Evolutionary conservation across 2,797 vertebrate species (phyloP), one percentile per base, ranked within the genome.

Genomic region (Malurus leucopterus): DNA sequence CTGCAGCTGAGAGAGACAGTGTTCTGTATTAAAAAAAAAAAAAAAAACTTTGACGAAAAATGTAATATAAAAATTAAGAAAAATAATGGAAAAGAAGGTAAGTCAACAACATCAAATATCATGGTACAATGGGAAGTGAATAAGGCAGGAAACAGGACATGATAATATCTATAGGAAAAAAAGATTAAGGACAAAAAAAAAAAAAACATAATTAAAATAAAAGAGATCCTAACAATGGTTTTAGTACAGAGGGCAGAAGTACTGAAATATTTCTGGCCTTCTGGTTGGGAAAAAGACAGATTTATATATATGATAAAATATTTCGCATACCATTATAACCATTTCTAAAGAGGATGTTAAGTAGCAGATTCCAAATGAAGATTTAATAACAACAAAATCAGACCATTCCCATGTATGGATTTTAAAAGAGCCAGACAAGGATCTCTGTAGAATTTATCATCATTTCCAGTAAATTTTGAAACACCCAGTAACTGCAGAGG

Each of bases 271-370:
- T 93, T 89, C 83, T 89, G 58, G 49, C 30, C 64, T 70, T 71
- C 64, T 79, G 64, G 68, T 6, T 82, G 11, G 50, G 47, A 84
- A 65, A 80, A 88, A 91, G 68, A 61, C 80, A 93, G 92, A 93
- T 93, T 92, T 89, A 46, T 88, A 65, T 34, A 32, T 32, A 46
- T 10, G 83, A 93, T 89, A 94, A 95, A 93, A 94, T 95, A 63
- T n/a, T 94, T 93, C 36, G 6, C 89, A 88, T 95, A 91, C 89
- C 89, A 15, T 65, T 84, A 63, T 44, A 92, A 44, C 43, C 64
- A 64, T 86, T 81, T 69, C 58, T 88, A 67, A 93, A 82, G 71
- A 88, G 29, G 40, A 91, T 72, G 29, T 15, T 91, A 71, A 88
- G 26, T n/a, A 86, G 80, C 71, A 89, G 81, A 93, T 91, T 95